phyloP scores from a whole-genome alignment of 2,797 vertebrate genomes.

The Knipowitschia caucasica region DNA sequence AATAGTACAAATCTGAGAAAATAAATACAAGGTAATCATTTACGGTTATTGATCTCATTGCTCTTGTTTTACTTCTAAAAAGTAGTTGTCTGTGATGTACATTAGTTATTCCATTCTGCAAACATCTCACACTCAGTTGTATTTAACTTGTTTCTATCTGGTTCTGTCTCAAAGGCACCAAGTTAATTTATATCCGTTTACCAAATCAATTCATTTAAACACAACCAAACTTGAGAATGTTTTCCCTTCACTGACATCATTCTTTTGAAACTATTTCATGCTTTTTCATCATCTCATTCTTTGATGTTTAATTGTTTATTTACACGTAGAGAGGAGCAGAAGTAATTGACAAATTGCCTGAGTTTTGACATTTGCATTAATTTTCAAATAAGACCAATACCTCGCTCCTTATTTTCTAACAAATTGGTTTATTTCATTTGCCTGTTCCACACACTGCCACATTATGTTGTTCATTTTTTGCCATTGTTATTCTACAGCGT shows the following conservation, averaged over 20 bases:
- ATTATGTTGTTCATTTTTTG: conserved; percentile 4
- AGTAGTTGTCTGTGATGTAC: too few relatives aligned
- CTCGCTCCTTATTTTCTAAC: conserved; percentile 1
- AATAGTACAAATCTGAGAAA: background rate
- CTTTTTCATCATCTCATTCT: conserved; percentile 21
- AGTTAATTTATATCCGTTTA: conserved; percentile 45
- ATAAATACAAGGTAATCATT: background rate
- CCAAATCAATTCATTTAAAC: conserved; percentile 16
- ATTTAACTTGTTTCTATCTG: conserved; percentile 54
- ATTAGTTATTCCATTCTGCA: conserved; percentile 51
- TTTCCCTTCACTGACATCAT: conserved; percentile 11
- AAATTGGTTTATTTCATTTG: conserved; percentile 5
- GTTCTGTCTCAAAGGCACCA: conserved; percentile 41
- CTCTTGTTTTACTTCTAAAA: background rate
- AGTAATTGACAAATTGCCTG: conserved; percentile 1
- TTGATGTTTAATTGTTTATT: conserved; percentile 31
- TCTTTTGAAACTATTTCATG: conserved; percentile 22
- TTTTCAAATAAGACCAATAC: conserved; percentile 3
- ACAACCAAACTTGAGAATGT: background rate
- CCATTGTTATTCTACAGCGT: background rate
- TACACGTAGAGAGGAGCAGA: conserved; percentile 8
- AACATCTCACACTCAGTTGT: conserved; percentile 37
- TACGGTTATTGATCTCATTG: background rate
- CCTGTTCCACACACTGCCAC: background rate
- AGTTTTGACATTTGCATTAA: conserved; percentile 15